Evolutionary conservation across 2,797 vertebrate species (phyloP), one percentile per base, ranked within the genome.

Genomic region (Poecile montanus): DNA sequence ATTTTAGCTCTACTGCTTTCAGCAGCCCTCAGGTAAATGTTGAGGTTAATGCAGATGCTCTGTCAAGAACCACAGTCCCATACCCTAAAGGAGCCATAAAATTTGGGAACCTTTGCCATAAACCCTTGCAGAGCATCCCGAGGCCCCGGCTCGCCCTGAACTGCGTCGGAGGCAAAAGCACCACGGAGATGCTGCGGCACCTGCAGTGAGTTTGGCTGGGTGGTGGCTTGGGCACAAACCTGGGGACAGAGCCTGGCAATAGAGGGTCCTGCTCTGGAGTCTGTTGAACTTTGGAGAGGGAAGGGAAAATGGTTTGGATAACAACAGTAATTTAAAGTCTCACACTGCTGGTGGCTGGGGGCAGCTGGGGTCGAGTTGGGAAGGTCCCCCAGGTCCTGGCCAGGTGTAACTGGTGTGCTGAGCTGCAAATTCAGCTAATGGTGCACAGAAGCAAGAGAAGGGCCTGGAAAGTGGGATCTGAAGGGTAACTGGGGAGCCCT

Each of bases 81-180:
- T 48, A 38, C 36, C 74, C 42, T 34, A 40, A 78, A 73, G 29
- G 38, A 83, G 44, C 26, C 58, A n/a, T 91, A 19, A 40, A 57
- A 36, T 65, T 51, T 56, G 44, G 42, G 44, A 71, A 68, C 9
- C 20, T 73, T 48, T 50, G 57, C 45, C 15, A 22, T 42, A 29
- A 92, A 56, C 47, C 71, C 57, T 95, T 97, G 57, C 95, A 99
- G 99, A 97, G 93, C 36, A 97, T 96, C 94, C 98, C 98, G 5
- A 98, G 96, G 75, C 99, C 99, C 15, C 98, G 98, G 72, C 97
- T 99, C 6, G 99, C 99, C 32, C 97, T 99, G 95, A 99, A 99
- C 96, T 99, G 98, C 47, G 98, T 99, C 0, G 99, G 99, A 61
- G 99, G 99, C 83, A 99, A 98, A 88, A 99, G 98, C 83, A 98